phyloP scores from a whole-genome alignment of 2,888 invertebrate genomes.

The Cremastobaeus sp. region DNA sequence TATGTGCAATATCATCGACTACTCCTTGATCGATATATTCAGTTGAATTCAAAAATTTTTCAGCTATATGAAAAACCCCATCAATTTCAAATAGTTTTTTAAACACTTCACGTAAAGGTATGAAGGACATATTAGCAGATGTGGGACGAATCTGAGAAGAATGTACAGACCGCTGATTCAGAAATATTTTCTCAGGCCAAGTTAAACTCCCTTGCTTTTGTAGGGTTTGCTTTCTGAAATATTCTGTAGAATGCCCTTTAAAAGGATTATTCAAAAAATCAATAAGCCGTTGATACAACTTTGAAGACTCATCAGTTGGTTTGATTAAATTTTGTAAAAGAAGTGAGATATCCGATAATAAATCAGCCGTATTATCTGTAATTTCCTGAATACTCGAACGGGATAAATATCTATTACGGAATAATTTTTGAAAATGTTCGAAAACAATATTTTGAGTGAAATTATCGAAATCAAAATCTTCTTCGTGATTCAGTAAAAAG shows the following conservation, averaged over 20 bases:
- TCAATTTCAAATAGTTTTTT: not conserved
- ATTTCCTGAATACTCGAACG: conserved; percentile 9
- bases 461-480: conserved; percentile 5
- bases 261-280: conserved; percentile 29
- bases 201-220: conserved; percentile 6
- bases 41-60: conserved; percentile 5
- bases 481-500: not conserved
- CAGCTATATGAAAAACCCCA: conserved; percentile 1
- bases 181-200: conserved; percentile 25
- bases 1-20: conserved; percentile 21
- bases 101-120: conserved; percentile 10
- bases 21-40: not conserved
- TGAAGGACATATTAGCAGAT: not conserved
- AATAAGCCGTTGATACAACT: conserved; percentile 2
- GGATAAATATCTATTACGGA: conserved; percentile 2
- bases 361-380: conserved; percentile 9
- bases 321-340: conserved; percentile 10
- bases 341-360: conserved; percentile 14
- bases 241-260: conserved; percentile 23
- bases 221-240: conserved; percentile 20
- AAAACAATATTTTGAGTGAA: not conserved
- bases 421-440: conserved; percentile 28
- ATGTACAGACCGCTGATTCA: conserved; percentile 7
- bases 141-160: not conserved
- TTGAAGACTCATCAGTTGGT: not conserved